Evolutionary conservation across 2,888 invertebrate species (phyloP).

Genomic region (Chelonus formosanus): DNA sequence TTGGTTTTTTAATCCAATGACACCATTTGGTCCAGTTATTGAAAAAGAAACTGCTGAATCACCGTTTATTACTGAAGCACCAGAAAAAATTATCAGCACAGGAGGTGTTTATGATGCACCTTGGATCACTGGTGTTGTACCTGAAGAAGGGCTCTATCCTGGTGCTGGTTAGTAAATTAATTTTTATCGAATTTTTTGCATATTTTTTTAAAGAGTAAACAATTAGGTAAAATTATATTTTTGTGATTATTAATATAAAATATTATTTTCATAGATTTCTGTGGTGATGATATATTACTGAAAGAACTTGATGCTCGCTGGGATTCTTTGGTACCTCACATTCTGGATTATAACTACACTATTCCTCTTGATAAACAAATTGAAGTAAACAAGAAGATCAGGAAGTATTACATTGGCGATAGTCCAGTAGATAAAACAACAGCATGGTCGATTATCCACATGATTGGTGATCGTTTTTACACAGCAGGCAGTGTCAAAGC

Average conservation of each 20-base stretch:
- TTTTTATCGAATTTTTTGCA: too few species aligned
- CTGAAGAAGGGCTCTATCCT: slow-evolving; percentile 78
- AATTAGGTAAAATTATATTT: too few species aligned
- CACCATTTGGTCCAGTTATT: slow-evolving; percentile 76
- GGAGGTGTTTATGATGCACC: slow-evolving; percentile 73
- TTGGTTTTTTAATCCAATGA: slow-evolving; percentile 73
- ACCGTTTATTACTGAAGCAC: slow-evolving; percentile 74
- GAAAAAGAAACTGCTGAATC: slow-evolving; percentile 66
- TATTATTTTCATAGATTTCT: slow-evolving; percentile 49
- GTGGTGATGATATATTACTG: slow-evolving; percentile 63
- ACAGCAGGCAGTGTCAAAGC: slow-evolving; percentile 68
- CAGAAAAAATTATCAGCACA: slow-evolving; percentile 69
- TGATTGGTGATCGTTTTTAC: slow-evolving; percentile 73
- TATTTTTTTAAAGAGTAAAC: too few species aligned
- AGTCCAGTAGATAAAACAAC: slow-evolving; percentile 63
- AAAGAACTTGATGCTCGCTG: slow-evolving; percentile 68
- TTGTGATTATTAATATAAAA: too few species aligned
- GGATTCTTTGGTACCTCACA: slow-evolving; percentile 69
- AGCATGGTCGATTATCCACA: slow-evolving; percentile 56
- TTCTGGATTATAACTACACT: slow-evolving; percentile 71
- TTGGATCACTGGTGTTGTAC: slow-evolving; percentile 73
- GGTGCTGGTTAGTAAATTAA: slow-evolving; percentile 67
- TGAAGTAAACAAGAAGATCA: slow-evolving; percentile 65
- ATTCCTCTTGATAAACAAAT: slow-evolving; percentile 46
- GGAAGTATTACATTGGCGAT: slow-evolving; percentile 67